These are phyloP conservation scores for Ficedula albicollis DNA, from an alignment of 2,797 vertebrate species.

Conservation along the genomic window DNA sequence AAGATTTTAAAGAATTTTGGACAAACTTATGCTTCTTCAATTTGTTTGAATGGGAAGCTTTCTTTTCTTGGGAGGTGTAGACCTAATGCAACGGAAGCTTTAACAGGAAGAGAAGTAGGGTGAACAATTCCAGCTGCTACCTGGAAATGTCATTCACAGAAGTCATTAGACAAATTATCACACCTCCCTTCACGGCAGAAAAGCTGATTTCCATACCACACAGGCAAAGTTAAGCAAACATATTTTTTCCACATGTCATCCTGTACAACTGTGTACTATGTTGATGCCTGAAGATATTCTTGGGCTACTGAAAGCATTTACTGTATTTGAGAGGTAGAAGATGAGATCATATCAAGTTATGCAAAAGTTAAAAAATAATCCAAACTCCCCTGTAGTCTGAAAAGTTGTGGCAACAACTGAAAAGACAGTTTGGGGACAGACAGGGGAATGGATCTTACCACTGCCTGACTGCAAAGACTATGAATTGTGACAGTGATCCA, in stretches of 20 bases:
- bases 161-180: rapidly evolving
- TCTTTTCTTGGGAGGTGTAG: background rate
- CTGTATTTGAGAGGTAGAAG: background rate
- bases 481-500: background rate
- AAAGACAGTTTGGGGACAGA: background rate
- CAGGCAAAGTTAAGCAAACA: background rate
- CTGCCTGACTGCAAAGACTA: background rate
- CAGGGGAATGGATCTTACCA: background rate
- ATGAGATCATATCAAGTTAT: background rate
- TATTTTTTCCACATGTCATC: background rate
- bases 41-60: background rate
- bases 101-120: background rate
- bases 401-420: background rate
- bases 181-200: background rate
- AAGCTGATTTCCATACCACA: background rate
- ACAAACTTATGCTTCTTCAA: background rate
- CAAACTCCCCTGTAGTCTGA: background rate
- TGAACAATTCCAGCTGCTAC: background rate
- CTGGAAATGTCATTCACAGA: background rate
- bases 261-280: background rate
- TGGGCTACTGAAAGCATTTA: background rate
- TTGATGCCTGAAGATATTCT: background rate
- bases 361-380: background rate
- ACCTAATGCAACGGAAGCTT: background rate
- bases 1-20: background rate